Conservation (phyloP, 2,797 vertebrate genomes). For the Lepilemur septentrionalis region DNA sequence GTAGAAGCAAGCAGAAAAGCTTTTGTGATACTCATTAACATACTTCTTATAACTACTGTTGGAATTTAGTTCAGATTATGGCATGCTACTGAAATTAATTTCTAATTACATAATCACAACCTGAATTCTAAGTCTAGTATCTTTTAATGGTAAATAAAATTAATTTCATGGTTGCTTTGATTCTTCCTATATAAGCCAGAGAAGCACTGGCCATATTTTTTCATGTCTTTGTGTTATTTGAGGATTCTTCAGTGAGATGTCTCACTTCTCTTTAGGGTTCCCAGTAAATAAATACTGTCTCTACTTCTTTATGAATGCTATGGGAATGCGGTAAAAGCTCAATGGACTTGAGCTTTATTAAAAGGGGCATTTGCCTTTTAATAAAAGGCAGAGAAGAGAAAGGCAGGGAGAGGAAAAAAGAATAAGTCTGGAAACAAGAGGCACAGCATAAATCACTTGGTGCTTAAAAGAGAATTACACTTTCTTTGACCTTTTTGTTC, state of each 20-base stretch:
- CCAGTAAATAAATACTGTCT: background rate
- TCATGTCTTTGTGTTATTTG: conserved; percentile 35
- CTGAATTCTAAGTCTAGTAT: conserved; percentile 37
- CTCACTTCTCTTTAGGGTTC: conserved; percentile 6
- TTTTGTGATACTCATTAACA: background rate
- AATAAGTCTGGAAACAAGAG: background rate
- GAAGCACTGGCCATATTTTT: conserved; percentile 34
- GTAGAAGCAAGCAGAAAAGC: background rate
- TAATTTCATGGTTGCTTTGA: conserved; percentile 59
- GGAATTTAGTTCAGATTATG: conserved; percentile 53
- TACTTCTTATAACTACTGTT: background rate
- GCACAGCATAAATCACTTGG: background rate
- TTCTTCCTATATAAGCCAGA: conserved; percentile 50
- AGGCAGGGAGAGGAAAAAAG: background rate
- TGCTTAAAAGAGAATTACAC: background rate
- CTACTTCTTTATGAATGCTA: background rate
- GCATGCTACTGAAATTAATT: conserved; percentile 42
- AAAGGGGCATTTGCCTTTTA: conserved; percentile 15
- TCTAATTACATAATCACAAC: conserved; percentile 46
- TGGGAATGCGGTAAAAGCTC: background rate
- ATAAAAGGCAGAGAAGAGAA: background rate
- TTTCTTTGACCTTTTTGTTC: background rate
- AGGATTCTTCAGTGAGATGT: conserved; percentile 36
- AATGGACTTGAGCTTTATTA: background rate
- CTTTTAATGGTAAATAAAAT: conserved; percentile 70